A percentile compares a stretch with the other conserved stretches of the same genome.
Conservation (phyloP, 2,888 invertebrate species). For the Pherbina coryleti region DNA sequence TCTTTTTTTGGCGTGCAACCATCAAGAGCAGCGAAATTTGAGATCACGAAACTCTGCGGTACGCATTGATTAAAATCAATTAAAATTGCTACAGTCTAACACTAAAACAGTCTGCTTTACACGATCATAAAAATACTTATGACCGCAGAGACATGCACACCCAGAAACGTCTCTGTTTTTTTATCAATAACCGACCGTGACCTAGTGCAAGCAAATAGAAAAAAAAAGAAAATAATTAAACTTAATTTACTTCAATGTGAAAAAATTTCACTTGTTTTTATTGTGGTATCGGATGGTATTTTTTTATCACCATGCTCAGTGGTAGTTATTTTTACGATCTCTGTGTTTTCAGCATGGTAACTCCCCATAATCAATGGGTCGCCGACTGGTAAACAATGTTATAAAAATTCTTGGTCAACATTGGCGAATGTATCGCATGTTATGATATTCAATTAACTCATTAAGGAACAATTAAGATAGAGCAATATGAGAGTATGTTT, state of each 20-base stretch:
- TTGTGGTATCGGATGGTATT: not conserved
- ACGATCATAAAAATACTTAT: not conserved
- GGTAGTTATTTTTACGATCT: not conserved
- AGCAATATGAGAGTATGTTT: not conserved
- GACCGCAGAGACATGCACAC: not conserved
- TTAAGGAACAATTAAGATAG: constrained; percentile 22
- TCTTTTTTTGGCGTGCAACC: no score
- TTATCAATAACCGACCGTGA: constrained; percentile 30
- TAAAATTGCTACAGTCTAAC: not conserved
- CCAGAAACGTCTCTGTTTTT: not conserved
- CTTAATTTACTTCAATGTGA: not conserved
- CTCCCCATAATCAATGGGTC: constrained; percentile 15
- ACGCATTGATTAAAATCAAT: not conserved
- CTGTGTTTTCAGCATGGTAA: not conserved
- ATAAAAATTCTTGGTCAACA: constrained; percentile 9
- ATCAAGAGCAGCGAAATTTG: no score
- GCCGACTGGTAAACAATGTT: constrained; percentile 7
- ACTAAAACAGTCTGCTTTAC: not conserved
- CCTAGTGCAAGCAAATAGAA: constrained; percentile 11
- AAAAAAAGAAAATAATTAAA: not conserved
- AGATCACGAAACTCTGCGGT: no score
- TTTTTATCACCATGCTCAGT: not conserved
- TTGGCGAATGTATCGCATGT: constrained; percentile 1
- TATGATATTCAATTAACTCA: constrained; percentile 21
- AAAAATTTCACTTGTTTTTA: not conserved